Percentiles rank a stretch among this genome's conserved stretches.
phyloP scores from a whole-genome alignment of 2,888 invertebrate species.

The Drosophila nigricruria region DNA sequence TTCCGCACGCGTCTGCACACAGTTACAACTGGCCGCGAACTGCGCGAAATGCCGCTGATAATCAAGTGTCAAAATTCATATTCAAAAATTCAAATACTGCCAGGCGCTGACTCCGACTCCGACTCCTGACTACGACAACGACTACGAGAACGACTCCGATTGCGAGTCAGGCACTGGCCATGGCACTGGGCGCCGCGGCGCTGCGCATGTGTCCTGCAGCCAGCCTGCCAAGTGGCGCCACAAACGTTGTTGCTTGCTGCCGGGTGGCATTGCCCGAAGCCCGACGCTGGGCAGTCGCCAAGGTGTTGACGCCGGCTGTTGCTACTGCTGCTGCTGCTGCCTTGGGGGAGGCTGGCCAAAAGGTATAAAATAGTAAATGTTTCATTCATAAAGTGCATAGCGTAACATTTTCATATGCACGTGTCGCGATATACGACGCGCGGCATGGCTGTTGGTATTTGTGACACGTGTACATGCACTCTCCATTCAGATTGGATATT shows the following conservation, averaged over 20 bases:
- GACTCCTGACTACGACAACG: conserved; percentile 13
- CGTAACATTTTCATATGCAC: conserved; percentile 60
- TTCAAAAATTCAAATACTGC: conserved; percentile 78
- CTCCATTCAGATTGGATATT: background rate
- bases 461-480: background rate
- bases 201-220: conserved; percentile 76
- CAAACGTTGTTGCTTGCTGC: conserved; percentile 17
- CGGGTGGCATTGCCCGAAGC: conserved; percentile 13
- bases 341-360: conserved; percentile 17
- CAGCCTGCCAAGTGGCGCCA: conserved; percentile 48
- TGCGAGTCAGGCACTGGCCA: background rate
- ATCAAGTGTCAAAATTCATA: conserved; percentile 81
- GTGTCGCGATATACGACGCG: conserved; percentile 41
- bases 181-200: conserved; percentile 68
- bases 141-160: conserved; percentile 11
- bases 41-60: conserved; percentile 65
- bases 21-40: conserved; percentile 71
- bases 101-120: conserved; percentile 38
- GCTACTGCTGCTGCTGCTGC: conserved; percentile 5
- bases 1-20: conserved; percentile 70
- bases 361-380: conserved; percentile 59
- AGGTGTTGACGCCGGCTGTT: conserved; percentile 37
- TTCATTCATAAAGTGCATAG: conserved; percentile 70
- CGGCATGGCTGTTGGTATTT: conserved; percentile 8
- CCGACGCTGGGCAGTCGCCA: conserved; percentile 46